Evolutionary conservation across 2,888 invertebrate genomes (phyloP), one percentile per base, ranked within the genome.

Genomic region (Drosophila buzzatii): DNA sequence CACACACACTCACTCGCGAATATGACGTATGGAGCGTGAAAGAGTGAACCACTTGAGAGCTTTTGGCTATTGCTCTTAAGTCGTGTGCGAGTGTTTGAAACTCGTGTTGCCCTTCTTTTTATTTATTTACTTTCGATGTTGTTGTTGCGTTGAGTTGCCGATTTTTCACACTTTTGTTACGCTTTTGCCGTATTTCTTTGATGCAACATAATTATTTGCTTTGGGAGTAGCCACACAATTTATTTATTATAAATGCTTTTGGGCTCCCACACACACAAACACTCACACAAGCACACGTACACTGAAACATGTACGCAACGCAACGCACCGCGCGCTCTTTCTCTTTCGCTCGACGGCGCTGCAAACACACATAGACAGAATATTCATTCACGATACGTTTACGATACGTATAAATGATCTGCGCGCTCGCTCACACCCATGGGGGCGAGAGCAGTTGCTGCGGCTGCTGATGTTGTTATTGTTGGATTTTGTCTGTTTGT

Each of bases 371-470:
- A 75, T 69, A 78, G 70, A 87, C 88, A 85, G 72, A 81, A 85
- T 78, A 88, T 85, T 85, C 84, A 85, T 85, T 85, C 84, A 88
- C 88, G 80, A 85, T 77, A 89, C 88, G 82, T 68, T 78, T 81
- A 87, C 89, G 76, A 74, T 80, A 85, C 83, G 73, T 82, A 82
- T 80, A 81, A 74, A 85, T 73, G 78, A 76, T 82, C 76, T 68
- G 72, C 71, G 74, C 74, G 73, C 85, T 89, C 89, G 78, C 85
- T 89, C 78, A 71, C 82, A 78, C 72, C 72, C 74, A 85, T 81
- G 58, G 76, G 70, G 67, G 76, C 67, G 63, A 73, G 71, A 68
- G 68, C 71, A 65, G 61, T 71, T 51, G 56, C 62, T 61, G 72
- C 64, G 56, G 67, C 61, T 63, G 62, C 39, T 53, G 23, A 16